Base-by-base conservation (phyloP, 2,888 invertebrate species). In the Drosophila mayaguana region DNA sequence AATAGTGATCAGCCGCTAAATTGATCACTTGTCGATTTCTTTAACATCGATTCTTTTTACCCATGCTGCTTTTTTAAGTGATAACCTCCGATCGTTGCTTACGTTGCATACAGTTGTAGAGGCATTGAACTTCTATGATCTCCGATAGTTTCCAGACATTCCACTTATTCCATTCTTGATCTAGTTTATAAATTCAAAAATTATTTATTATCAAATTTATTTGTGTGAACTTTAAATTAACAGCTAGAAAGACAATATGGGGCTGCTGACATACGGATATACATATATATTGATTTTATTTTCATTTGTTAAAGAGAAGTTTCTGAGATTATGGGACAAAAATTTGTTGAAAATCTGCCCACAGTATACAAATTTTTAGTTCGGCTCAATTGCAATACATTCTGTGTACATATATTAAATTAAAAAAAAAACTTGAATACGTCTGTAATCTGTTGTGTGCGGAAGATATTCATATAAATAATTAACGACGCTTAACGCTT, bases 401-500 rank as follows among this genome's bases (percentile, higher is more conserved):
- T 54, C 60, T 69, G 68, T 50, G 48, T 69, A 66, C 22, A 57
- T 67, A 69, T 76, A 50, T 74, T 72, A 66, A 55, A 40, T 54
- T 11, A 42, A 32, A 68, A 75, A 73, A n/a, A 74, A 83, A 65
- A 32, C 32, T 53, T 64, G 72, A 55, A 38, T 70, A 66, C 40
- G 55, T 59, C 69, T 77, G 18, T 72, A 20, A 59, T 69, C 67
- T 80, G 54, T 57, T 75, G 67, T 68, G 66, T 80, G 74, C 76
- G 63, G 71, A 71, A 63, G 66, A 72, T 55, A 57, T 57, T 63
- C 75, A 68, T 60, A 60, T 80, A 68, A 43, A 45, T 57, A 63
- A 60, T 88, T 89, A 93, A 90, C 94, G 94, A 63, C 94, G 93
- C 66, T 94, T 94, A 55, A 95, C 95, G 63, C 93, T 93, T 55